Evolutionary conservation across 1,140 invertebrate genomes (phyloP).

Genomic region (Bathynomus jamesi): DNA sequence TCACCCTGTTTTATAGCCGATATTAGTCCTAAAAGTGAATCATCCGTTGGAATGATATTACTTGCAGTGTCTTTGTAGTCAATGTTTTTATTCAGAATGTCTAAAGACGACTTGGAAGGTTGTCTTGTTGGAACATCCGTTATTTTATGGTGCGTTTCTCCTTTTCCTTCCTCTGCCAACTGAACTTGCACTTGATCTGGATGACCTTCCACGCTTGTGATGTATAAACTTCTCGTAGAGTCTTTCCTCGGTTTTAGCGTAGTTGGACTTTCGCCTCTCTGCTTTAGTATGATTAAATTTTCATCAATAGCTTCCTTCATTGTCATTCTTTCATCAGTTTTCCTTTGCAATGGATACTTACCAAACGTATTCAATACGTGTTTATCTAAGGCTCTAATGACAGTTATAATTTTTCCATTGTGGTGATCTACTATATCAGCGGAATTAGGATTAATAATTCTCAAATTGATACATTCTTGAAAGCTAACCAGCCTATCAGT

Average conservation of each 20-base stretch:
- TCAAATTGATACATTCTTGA: constrained; percentile 73
- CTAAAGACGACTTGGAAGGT: not conserved
- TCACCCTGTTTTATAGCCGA: constrained; percentile 56
- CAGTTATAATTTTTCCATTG: constrained; percentile 58
- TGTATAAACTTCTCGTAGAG: constrained; percentile 15
- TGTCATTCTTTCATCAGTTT: constrained; percentile 49
- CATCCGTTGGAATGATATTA: not conserved
- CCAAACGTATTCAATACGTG: constrained; percentile 68
- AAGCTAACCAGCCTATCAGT: constrained; percentile 77
- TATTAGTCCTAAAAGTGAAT: constrained; percentile 26
- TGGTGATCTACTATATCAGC: constrained; percentile 66
- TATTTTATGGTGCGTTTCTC: not conserved
- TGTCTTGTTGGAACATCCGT: not conserved
- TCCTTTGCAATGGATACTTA: constrained; percentile 55
- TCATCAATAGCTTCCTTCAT: constrained; percentile 71
- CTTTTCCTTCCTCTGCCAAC: too few relatives aligned
- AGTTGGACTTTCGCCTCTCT: not conserved
- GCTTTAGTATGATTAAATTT: constrained; percentile 50
- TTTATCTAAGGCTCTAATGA: constrained; percentile 66
- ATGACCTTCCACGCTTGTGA: constrained; percentile 44
- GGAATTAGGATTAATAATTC: constrained; percentile 74
- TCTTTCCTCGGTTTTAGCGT: constrained; percentile 4
- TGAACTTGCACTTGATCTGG: constrained; percentile 53
- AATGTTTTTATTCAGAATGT: not conserved
- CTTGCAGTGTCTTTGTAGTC: not conserved